phyloP scores from a whole-genome alignment of 2,113 vertebrate genomes.

The Excalfactoria chinensis region DNA sequence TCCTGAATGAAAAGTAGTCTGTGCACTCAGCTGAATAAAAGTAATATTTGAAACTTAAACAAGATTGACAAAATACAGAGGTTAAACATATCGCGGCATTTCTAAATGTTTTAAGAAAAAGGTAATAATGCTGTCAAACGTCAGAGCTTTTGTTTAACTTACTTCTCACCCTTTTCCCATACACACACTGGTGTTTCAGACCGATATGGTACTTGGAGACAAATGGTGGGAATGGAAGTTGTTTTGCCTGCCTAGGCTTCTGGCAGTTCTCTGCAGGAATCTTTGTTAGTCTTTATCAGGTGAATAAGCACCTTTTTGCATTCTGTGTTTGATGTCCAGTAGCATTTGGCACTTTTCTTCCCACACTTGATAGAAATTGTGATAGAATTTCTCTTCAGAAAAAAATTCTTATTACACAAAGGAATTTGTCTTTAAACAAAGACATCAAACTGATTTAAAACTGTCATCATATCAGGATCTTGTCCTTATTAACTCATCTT shows the following conservation, averaged over 20 bases:
- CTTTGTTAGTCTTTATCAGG: background rate
- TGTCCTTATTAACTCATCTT: background rate
- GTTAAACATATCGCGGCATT: background rate
- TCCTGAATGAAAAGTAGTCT: background rate
- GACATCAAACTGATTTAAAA: conserved; percentile 11
- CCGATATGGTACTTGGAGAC: background rate
- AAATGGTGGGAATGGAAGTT: background rate
- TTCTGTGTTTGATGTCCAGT: background rate
- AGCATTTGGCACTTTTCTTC: background rate
- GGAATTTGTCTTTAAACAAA: background rate
- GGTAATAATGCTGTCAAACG: background rate
- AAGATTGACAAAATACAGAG: background rate
- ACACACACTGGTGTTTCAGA: background rate
- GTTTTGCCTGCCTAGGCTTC: background rate
- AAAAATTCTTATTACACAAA: conserved; percentile 2
- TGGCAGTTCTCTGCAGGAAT: background rate
- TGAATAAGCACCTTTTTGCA: background rate
- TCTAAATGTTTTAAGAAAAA: background rate
- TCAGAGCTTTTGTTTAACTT: background rate
- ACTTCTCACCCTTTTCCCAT: background rate
- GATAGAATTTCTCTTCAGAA: background rate
- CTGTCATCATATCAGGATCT: background rate
- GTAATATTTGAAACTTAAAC: background rate
- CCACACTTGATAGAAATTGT: background rate
- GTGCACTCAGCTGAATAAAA: background rate